phyloP scores from a whole-genome alignment of 1,140 invertebrate genomes.

The Sitodiplosis mosellana region DNA sequence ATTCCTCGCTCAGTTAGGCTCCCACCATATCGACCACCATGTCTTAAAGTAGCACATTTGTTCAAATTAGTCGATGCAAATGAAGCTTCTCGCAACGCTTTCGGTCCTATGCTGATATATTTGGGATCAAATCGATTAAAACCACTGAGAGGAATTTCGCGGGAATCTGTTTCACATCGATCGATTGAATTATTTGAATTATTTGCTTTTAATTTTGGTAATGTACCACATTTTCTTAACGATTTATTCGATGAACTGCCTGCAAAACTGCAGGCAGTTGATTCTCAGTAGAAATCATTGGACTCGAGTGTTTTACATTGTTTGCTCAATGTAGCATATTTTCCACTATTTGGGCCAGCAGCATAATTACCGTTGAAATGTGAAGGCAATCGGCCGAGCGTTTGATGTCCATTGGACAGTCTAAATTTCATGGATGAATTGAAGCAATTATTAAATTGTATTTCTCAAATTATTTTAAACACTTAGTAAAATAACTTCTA shows the following conservation, averaged over 20 bases:
- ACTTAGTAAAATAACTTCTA: no score
- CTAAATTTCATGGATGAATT: no score
- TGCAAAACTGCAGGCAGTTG: conserved; percentile 34
- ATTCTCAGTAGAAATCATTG: conserved; percentile 83
- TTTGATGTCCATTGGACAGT: conserved; percentile 24
- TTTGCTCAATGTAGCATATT: conserved; percentile 80
- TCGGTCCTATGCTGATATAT: conserved; percentile 38
- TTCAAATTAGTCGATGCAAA: conserved; percentile 14
- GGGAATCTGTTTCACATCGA: conserved; percentile 19
- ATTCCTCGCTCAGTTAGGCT: conserved; percentile 22
- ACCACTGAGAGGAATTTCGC: conserved; percentile 24
- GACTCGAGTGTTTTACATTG: conserved; percentile 89
- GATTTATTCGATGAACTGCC: conserved; percentile 19
- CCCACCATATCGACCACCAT: conserved; percentile 26
- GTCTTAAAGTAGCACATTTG: conserved; percentile 22
- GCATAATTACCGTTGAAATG: conserved; percentile 20
- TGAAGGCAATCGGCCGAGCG: conserved; percentile 30
- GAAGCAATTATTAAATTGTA: no score
- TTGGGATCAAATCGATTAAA: conserved; percentile 41
- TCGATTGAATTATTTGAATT: neutral
- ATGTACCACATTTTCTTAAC: neutral
- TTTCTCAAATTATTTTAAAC: no score
- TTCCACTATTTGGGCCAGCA: conserved; percentile 44
- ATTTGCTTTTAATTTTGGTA: neutral
- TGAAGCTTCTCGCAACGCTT: conserved; percentile 26